Evolutionary conservation across 2,113 vertebrate species (phyloP).

Genomic region (Stomatorhinus ivindoensis): DNA sequence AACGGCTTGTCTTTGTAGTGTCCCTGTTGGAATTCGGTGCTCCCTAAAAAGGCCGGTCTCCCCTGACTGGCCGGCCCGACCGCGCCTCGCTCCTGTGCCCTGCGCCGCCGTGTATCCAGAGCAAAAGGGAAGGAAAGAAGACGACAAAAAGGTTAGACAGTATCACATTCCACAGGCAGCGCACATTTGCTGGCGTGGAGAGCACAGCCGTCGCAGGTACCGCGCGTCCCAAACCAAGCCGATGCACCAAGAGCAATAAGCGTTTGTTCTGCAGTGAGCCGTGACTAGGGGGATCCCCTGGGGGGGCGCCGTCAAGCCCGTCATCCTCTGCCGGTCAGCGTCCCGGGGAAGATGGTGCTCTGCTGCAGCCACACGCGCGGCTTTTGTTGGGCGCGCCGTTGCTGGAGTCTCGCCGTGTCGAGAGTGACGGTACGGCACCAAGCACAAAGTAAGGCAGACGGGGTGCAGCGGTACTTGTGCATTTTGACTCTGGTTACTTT

Average conservation of each 20-base stretch:
- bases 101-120: conserved; percentile 37
- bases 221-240: conserved; percentile 29
- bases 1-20: conserved; percentile 31
- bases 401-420: not conserved
- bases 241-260: conserved; percentile 43
- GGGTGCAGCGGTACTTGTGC: not conserved
- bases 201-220: conserved; percentile 23
- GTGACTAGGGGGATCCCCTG: conserved; percentile 23
- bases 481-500: not conserved
- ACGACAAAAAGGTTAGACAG: conserved; percentile 22
- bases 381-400: conserved; percentile 30
- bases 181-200: conserved; percentile 22
- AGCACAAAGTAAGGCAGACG: conserved; percentile 15
- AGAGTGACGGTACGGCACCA: conserved; percentile 6
- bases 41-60: not conserved
- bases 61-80: not conserved
- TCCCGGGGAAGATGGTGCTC: not conserved
- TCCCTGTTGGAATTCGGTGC: not conserved
- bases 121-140: not conserved
- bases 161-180: conserved; percentile 28
- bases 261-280: conserved; percentile 33
- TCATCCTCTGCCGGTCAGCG: not conserved
- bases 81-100: not conserved
- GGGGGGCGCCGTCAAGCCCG: not conserved
- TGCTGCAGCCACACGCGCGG: not conserved